Percentiles rank a stretch among this genome's conserved stretches.
These are phyloP conservation scores for Chromis chromis DNA, from an alignment of 2,797 vertebrate species.

Conservation along the genomic window DNA sequence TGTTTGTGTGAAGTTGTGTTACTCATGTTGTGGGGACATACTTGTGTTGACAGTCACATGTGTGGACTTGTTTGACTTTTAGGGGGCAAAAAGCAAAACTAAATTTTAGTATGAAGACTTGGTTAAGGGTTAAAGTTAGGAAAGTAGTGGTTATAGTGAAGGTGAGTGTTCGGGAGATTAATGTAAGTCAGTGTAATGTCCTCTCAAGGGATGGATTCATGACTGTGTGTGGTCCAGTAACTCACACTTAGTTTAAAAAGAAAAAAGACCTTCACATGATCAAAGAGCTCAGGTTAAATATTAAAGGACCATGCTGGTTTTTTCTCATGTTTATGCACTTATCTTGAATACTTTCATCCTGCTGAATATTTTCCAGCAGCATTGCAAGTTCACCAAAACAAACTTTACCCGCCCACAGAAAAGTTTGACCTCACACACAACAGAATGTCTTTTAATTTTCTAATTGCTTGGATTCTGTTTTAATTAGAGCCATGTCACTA, in stretches of 20 bases:
- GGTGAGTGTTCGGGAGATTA: not conserved
- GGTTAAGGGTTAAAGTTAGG: not conserved
- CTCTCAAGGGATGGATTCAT: not conserved
- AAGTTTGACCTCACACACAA: not conserved
- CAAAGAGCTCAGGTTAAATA: conserved; percentile 58
- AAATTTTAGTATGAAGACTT: not conserved
- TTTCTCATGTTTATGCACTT: conserved; percentile 46
- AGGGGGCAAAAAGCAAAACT: not conserved
- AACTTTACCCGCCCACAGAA: not conserved
- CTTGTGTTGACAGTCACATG: not conserved
- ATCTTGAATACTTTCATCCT: conserved; percentile 6
- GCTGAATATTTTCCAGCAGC: not conserved
- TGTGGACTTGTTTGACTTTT: not conserved
- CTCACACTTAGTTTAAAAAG: not conserved
- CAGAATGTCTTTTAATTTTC: not conserved
- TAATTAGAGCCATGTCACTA: too few relatives aligned
- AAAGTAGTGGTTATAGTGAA: not conserved
- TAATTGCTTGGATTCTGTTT: not conserved
- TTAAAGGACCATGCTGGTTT: conserved; percentile 51
- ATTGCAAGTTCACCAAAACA: not conserved
- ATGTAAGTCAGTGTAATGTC: not conserved
- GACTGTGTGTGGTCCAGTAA: conserved; percentile 19
- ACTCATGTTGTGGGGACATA: conserved; percentile 19
- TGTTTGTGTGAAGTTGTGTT: conserved; percentile 12
- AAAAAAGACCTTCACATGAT: conserved; percentile 31